Percentiles rank a stretch among this genome's conserved stretches.
Evolutionary conservation across 2,888 invertebrate species (phyloP).

Genomic region (Drosophila mimica): DNA sequence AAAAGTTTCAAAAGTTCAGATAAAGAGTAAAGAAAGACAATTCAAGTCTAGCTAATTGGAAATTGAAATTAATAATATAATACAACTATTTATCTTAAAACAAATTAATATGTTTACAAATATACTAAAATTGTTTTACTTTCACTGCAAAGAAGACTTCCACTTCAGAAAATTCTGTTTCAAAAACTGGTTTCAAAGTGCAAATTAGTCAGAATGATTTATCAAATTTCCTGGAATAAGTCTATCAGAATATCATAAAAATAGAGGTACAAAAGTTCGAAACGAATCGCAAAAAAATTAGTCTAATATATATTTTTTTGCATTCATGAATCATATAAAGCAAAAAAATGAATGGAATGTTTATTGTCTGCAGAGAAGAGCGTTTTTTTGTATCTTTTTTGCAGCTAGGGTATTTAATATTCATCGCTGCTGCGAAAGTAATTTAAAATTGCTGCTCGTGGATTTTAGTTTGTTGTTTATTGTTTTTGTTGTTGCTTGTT

Average conservation of each 20-base stretch:
- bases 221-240: neutral
- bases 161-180: neutral
- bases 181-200: neutral
- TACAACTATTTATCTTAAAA: neutral
- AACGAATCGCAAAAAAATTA: neutral
- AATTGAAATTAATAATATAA: neutral
- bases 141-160: neutral
- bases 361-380: neutral
- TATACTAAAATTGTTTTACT: neutral
- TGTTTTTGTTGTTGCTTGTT: conserved; percentile 10
- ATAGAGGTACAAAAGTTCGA: neutral
- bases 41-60: neutral
- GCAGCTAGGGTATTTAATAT: conserved; percentile 26
- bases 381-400: neutral
- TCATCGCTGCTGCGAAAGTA: conserved; percentile 5
- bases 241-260: neutral
- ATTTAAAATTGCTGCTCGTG: conserved; percentile 30
- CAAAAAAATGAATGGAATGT: conserved; percentile 4
- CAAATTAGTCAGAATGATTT: neutral
- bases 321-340: neutral
- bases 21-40: neutral
- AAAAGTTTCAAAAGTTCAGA: neutral
- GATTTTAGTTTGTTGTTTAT: conserved; percentile 7
- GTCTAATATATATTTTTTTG: neutral
- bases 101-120: neutral